These are phyloP conservation scores for Oreochromis spilurus DNA, from an alignment of 2,113 vertebrate genomes.

Conservation along the genomic window DNA sequence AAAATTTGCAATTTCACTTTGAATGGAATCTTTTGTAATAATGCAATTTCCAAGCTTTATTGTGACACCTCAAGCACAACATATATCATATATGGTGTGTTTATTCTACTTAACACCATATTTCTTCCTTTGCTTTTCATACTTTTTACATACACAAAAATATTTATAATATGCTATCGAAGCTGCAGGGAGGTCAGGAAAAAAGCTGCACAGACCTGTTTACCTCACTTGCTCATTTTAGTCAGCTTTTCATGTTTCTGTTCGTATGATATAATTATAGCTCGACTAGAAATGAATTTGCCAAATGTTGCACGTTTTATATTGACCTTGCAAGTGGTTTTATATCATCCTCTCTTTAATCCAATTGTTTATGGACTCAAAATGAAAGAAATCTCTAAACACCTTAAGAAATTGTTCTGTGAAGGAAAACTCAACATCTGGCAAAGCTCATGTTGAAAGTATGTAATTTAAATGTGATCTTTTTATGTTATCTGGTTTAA, in stretches of 20 bases:
- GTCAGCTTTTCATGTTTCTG: neutral
- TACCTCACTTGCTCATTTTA: constrained; percentile 30
- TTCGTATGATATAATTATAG: neutral
- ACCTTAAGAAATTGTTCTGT: neutral
- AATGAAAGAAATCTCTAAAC: constrained; percentile 21
- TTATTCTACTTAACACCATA: neutral
- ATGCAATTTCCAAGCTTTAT: neutral
- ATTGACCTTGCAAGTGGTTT: constrained; percentile 1
- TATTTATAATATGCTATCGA: neutral
- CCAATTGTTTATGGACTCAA: constrained; percentile 34
- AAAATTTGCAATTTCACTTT: neutral
- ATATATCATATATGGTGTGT: neutral
- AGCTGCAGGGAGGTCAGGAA: neutral
- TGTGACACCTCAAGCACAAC: neutral
- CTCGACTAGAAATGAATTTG: neutral
- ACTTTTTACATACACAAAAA: constrained; percentile 18
- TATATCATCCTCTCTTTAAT: constrained; percentile 24
- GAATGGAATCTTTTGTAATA: constrained; percentile 32
- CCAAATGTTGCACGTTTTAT: neutral
- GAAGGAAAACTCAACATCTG: neutral
- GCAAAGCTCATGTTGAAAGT: neutral
- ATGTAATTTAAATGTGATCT: neutral
- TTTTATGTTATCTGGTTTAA: neutral
- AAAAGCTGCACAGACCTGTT: constrained; percentile 30
- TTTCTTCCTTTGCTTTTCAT: constrained; percentile 14